Base-by-base conservation (phyloP, 2,797 vertebrate species). In the Neostethus bicornis region DNA sequence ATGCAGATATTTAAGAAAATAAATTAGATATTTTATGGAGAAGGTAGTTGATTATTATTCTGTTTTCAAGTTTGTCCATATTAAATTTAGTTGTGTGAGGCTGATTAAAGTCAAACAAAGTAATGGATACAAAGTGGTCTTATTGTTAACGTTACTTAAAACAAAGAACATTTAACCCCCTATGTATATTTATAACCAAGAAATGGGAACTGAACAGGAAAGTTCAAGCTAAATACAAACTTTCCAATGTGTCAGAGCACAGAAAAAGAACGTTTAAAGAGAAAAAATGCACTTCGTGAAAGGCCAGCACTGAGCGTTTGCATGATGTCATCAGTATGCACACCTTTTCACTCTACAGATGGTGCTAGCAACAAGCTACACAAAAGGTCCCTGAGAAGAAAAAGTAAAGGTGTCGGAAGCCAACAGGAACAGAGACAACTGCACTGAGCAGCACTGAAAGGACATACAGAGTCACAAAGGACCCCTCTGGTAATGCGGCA, bases 331-430 rank as follows among this genome's bases (percentile, higher is more conserved):
- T 81, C 83, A 82, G 64, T 73, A 76, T 75, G 4, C 82, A 21
- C 85, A 55, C 64, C 60, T 67, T 79, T 81, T 59, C 84, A 69
- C 42, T 29, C 26, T 2, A 0, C 87, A 96, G 94, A 90, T 38
- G 73, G 88, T 53, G 85, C 81, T 87, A 92, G 88, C 87, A 90
- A 88, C 84, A 87, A 90, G 81, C 90, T 93, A 90, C 92, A 94
- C 83, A 96, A 94, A 92, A 91, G 93, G 71, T 95, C 90, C 80
- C 72, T 88, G 35, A 90, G 85, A 85, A 88, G 86, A 55, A 90
- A 77, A 61, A 87, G 85, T 72, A 92, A 88, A 92, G 65, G 64
- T 67, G 84, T 80, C 79, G 83, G 75, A 82, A 91, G 86, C 69
- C 80, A 54, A 83, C 67, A 31, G 75, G 87, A 86, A 81, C 71